Conservation (phyloP, 2,797 vertebrate genomes). For the Poeciliopsis infans region DNA sequence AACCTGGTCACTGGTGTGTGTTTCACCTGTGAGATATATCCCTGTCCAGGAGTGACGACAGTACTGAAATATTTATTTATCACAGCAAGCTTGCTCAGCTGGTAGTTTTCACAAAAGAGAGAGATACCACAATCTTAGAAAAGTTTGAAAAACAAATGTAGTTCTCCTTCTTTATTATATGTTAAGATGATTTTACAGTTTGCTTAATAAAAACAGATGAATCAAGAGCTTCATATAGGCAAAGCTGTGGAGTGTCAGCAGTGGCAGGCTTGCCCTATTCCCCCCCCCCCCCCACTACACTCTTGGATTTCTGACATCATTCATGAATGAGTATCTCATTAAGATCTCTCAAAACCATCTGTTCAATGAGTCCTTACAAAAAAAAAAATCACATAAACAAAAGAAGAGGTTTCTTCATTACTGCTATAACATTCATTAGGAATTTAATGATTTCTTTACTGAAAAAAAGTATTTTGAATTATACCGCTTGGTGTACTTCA, state of each 20-base stretch:
- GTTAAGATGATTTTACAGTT: not conserved
- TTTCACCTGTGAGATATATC: slow-evolving; percentile 57
- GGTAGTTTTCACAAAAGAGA: slow-evolving; percentile 30
- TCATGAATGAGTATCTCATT: slow-evolving; percentile 76
- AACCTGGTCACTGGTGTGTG: slow-evolving; percentile 39
- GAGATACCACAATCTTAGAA: not conserved
- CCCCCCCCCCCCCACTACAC: slow-evolving; percentile 3
- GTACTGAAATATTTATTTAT: slow-evolving; percentile 67
- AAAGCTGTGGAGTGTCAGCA: slow-evolving; percentile 5
- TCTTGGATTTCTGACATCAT: slow-evolving; percentile 69
- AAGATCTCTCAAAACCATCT: slow-evolving; percentile 75
- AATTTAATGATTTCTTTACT: slow-evolving; percentile 21
- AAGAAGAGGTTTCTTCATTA: slow-evolving; percentile 62
- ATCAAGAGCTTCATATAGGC: slow-evolving; percentile 24
- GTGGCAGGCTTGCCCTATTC: slow-evolving; percentile 23
- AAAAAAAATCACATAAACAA: slow-evolving; percentile 59
- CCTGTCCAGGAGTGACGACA: slow-evolving; percentile 32
- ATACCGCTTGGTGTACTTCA: slow-evolving; percentile 4
- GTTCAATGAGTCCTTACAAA: slow-evolving; percentile 56
- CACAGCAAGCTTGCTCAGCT: slow-evolving; percentile 35
- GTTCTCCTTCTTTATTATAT: not conserved
- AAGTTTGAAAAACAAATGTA: not conserved
- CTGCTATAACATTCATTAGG: slow-evolving; percentile 53
- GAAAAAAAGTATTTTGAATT: slow-evolving; percentile 20
- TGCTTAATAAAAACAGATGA: slow-evolving; percentile 6